These are phyloP conservation scores for Lasioglossum lativentre DNA, from an alignment of 2,888 invertebrate genomes.

Conservation along the genomic window DNA sequence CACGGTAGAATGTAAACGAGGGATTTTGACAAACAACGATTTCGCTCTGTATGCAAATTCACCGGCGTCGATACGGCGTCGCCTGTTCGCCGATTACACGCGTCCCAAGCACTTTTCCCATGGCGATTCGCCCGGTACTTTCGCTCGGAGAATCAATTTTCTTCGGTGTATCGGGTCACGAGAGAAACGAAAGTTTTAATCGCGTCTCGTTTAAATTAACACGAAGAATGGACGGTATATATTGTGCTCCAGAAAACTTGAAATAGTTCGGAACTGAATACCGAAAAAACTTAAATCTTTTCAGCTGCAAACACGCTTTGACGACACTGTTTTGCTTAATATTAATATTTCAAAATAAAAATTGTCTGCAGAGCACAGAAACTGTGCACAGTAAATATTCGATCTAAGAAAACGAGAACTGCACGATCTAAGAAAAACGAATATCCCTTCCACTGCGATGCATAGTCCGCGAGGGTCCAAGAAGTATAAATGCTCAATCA, in stretches of 20 bases:
- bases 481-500: too few relatives aligned
- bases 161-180: background rate
- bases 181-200: background rate
- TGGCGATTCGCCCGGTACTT: constrained; percentile 28
- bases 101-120: constrained; percentile 34
- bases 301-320: background rate
- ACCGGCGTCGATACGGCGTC: constrained; percentile 29
- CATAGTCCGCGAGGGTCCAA: too few relatives aligned
- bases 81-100: constrained; percentile 38
- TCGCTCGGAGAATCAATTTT: constrained; percentile 1
- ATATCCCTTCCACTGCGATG: too few relatives aligned
- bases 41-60: constrained; percentile 58
- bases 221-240: background rate
- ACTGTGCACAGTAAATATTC: too few relatives aligned
- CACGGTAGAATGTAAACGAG: constrained; percentile 49
- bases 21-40: constrained; percentile 62
- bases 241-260: background rate
- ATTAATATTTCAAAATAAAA: too few relatives aligned
- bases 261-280: background rate
- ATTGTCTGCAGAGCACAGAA: too few relatives aligned
- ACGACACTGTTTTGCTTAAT: background rate
- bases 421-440: too few relatives aligned
- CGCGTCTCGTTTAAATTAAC: background rate
- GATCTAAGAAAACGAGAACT: too few relatives aligned
- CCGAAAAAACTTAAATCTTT: background rate